Base-by-base conservation (phyloP, 2,113 vertebrate genomes). In the Tricholaema leucomelas region DNA sequence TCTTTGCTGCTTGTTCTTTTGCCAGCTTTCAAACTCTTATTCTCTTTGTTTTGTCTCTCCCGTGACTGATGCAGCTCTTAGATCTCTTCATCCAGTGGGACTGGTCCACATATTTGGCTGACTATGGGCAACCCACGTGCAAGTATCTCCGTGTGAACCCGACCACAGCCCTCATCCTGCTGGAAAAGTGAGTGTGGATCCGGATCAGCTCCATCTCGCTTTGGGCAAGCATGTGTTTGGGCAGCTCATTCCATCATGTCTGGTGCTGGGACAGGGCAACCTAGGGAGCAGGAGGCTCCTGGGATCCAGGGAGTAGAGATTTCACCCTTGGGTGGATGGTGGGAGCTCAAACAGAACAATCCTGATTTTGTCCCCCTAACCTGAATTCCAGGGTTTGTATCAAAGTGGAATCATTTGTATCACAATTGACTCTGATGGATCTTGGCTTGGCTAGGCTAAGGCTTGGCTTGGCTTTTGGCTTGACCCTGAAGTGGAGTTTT, bases 31-130 rank as follows among this genome's bases (percentile, higher is more conserved):
- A 2, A 65, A 40, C 5, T 6, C 63, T 35, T 8, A 0, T 56
- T 66, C 15, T 46, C 2, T 40, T 74, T 30, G 20, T 35, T 69
- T 74, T 44, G 54, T 33, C 25, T 58, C 42, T 13, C 61, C 21
- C 2, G 2, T 5, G 38, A 48, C 55, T 76, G 23, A 92, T 94
- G 28, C 96, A 99, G 99, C 96, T 99, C 44, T 95, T 99, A 88
- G 99, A 99, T 58, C 98, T 99, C n/a, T 99, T 99, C 96, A 99
- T 98, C 60, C 98, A 98, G 88, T 99, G 99, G 99, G 99, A 99
- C 74, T 99, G 99, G 99, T 99, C 99, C 0, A 99, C 98, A 0
- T 99, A 99, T 94, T 92, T 99, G 96, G 99, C 99, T 2, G 99
- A 99, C 92, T 99, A 99, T 0, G 99, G 99, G 4, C 98, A 99